Base-by-base conservation (phyloP, 2,888 invertebrate species). In the Nysson spinosus region DNA sequence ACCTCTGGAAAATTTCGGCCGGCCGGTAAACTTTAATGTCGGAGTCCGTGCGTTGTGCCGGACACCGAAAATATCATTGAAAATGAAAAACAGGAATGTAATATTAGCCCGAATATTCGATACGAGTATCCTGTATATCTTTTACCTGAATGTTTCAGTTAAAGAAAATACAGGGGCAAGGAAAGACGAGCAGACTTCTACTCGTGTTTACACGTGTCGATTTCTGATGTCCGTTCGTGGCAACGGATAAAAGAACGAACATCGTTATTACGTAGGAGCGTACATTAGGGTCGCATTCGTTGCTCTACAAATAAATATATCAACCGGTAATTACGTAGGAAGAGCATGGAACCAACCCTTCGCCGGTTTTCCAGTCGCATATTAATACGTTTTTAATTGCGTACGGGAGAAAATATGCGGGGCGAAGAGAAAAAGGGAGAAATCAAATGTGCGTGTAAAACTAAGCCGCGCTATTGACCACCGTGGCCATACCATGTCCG, bases 321-420 rank as follows among this genome's bases (percentile, higher is more conserved):
- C 72, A 79, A 67, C 57, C 74, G 66, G 74, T 72, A 83, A 83
- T 83, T 82, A 80, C 76, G 72, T 61, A 72, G 49, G 69, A 72
- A 80, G 74, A 75, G 79, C 72, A 72, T 78, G 77, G 73, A 78
- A 74, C 69, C 74, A 69, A 68, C 68, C 51, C 16, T 20, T 30
- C 69, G 43, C 47, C 40, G 68, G 54, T 55, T 47, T 7, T 39
- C 51, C 56, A 73, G 70, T 57, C 69, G 66, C 66, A 61, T 77
- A 79, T 82, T 82, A 81, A 82, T 82, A 76, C 75, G 78, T 70
- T 82, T 81, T 79, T 84, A 84, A 83, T 83, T 82, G 80, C 77
- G 66, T 57, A 69, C 68, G 71, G 76, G 79, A 75, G 74, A 78
- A 82, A 72, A 76, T 75, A 78, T 74, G 76, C 78, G 78, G 78